A percentile compares a stretch with the other conserved stretches of the same genome.
phyloP scores from a whole-genome alignment of 2,797 vertebrate species.

The Liparis tanakae region DNA sequence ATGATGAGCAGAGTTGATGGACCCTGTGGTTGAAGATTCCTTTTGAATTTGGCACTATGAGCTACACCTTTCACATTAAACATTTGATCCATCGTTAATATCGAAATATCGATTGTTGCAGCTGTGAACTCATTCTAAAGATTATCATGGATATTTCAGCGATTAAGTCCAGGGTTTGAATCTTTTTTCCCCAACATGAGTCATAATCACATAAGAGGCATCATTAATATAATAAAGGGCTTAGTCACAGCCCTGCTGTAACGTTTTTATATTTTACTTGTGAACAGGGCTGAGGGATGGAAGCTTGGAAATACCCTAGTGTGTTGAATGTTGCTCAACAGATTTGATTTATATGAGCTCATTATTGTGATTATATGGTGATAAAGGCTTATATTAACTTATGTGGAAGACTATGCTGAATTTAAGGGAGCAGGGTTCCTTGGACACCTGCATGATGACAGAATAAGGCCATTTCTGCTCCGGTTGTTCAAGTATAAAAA shows the following conservation, averaged over 20 bases:
- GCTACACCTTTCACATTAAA: neutral
- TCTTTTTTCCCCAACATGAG: slow-evolving; percentile 6
- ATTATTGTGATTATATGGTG: neutral
- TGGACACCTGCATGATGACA: neutral
- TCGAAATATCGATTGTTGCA: neutral
- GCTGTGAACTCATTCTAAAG: neutral
- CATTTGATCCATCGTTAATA: neutral
- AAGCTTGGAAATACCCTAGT: neutral
- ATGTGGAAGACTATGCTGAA: neutral
- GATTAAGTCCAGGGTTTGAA: neutral
- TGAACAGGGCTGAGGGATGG: neutral
- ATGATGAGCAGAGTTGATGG: neutral
- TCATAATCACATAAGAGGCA: neutral
- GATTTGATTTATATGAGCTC: neutral
- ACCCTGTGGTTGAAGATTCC: neutral
- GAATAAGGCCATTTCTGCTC: neutral
- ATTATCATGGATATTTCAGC: neutral
- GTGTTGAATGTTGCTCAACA: neutral
- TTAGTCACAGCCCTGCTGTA: slow-evolving; percentile 18
- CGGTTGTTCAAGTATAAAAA: no score
- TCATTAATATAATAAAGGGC: slow-evolving; percentile 21
- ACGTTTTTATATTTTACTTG: slow-evolving; percentile 1
- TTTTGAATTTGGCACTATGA: neutral
- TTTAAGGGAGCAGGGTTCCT: neutral
- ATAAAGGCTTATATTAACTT: neutral